Percentiles rank a stretch among this genome's conserved stretches.
Evolutionary conservation across 2,888 invertebrate genomes (phyloP).

Genomic region (Steinernema carpocapsae): DNA sequence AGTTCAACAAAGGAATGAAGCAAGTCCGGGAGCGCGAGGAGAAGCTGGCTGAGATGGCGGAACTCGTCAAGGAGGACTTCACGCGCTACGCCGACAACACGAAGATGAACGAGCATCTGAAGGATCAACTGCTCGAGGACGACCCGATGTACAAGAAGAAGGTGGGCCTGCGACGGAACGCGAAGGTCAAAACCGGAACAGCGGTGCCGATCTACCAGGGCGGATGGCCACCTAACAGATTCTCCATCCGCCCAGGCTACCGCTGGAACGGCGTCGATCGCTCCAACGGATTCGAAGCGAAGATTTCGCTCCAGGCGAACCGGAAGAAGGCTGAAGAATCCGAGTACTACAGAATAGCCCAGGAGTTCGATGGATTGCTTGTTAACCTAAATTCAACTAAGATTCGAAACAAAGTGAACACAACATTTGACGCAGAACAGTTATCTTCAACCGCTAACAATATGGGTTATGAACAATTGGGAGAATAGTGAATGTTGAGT

Average conservation of each 20-base stretch:
- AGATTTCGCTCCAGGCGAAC: conserved; percentile 72
- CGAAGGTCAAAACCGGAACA: conserved; percentile 65
- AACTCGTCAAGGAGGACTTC: conserved; percentile 87
- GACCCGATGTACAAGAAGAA: conserved; percentile 85
- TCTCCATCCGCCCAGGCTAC: conserved; percentile 87
- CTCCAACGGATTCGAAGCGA: conserved; percentile 92
- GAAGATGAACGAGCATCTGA: conserved; percentile 82
- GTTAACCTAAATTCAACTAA: background rate
- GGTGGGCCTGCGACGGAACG: conserved; percentile 79
- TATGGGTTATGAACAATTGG: too few species aligned
- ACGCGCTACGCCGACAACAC: conserved; percentile 86
- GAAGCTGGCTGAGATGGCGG: conserved; percentile 78
- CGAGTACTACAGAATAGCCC: conserved; percentile 52
- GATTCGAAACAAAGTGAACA: too few species aligned
- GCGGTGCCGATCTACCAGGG: conserved; percentile 78
- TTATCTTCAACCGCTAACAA: too few species aligned
- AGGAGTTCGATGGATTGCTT: conserved; percentile 10
- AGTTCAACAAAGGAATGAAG: conserved; percentile 62
- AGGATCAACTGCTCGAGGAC: conserved; percentile 75
- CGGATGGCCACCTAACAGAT: conserved; percentile 82
- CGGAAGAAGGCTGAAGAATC: conserved; percentile 53
- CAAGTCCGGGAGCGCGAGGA: conserved; percentile 73
- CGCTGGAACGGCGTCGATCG: conserved; percentile 98
- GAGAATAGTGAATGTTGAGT: too few species aligned
- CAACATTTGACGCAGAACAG: too few species aligned